Evolutionary conservation across 2,113 vertebrate species (phyloP).

Genomic region (Pagrus major): DNA sequence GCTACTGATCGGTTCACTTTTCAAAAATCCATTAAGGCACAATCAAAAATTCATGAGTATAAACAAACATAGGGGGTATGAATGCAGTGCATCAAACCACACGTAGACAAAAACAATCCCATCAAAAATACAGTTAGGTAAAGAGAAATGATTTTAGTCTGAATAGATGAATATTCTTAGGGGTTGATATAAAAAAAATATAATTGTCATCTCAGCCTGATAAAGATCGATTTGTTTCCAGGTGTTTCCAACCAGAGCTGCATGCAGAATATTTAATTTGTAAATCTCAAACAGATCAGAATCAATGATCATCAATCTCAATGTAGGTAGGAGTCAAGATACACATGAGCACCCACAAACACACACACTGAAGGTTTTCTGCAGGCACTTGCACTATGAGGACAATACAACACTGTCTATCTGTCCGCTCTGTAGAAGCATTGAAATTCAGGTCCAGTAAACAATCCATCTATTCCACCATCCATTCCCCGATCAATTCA

Average conservation of each 20-base stretch:
- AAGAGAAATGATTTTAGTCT: constrained; percentile 31
- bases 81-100: constrained; percentile 2
- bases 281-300: constrained; percentile 19
- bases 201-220: neutral
- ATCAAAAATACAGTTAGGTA: constrained; percentile 31
- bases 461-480: constrained; percentile 27
- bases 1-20: neutral
- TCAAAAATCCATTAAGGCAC: constrained; percentile 28
- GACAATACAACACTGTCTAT: neutral
- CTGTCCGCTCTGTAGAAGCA: constrained; percentile 3
- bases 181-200: constrained; percentile 11
- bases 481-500: constrained; percentile 41
- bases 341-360: neutral
- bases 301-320: constrained; percentile 36
- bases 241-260: constrained; percentile 2
- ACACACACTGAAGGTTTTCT: neutral
- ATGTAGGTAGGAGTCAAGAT: neutral
- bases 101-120: neutral
- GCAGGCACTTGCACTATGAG: neutral
- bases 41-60: constrained; percentile 51
- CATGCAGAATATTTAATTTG: constrained; percentile 18
- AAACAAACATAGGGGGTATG: constrained; percentile 33
- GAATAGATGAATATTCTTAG: constrained; percentile 21
- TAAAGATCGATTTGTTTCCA: constrained; percentile 21
- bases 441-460: constrained; percentile 49